phyloP scores from a whole-genome alignment of 2,113 vertebrate genomes.

The Nerophis lumbriciformis region DNA sequence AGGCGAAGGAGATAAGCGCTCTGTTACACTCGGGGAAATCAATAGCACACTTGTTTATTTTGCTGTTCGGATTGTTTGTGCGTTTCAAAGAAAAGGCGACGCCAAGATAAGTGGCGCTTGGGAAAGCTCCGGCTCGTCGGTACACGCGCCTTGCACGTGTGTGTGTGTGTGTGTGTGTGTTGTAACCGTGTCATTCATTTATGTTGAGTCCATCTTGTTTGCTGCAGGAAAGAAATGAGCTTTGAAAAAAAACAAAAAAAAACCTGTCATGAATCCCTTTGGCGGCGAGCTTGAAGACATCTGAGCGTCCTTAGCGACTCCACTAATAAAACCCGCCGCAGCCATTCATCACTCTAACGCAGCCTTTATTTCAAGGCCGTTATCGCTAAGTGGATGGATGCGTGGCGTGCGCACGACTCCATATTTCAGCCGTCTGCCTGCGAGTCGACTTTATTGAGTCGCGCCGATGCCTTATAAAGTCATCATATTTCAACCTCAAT shows the following conservation, averaged over 20 bases:
- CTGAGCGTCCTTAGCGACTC: conserved; percentile 26
- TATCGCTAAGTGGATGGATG: conserved; percentile 57
- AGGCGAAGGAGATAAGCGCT: conserved; percentile 75
- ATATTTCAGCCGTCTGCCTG: conserved; percentile 42
- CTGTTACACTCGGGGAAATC: conserved; percentile 81
- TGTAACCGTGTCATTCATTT: conserved; percentile 64
- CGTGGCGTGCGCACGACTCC: conserved; percentile 25
- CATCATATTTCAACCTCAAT: conserved; percentile 41
- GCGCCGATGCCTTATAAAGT: conserved; percentile 41
- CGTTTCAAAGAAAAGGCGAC: conserved; percentile 63
- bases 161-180: conserved; percentile 23
- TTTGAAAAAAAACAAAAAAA: not conserved
- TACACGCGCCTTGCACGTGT: conserved; percentile 27
- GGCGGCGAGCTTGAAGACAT: not conserved
- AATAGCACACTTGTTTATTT: conserved; percentile 82
- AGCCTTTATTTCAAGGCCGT: conserved; percentile 58
- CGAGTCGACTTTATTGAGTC: conserved; percentile 52
- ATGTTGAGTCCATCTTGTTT: conserved; percentile 5
- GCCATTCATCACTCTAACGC: conserved; percentile 48
- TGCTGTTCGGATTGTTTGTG: conserved; percentile 86
- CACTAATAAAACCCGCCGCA: conserved; percentile 39
- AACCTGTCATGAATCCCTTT: not conserved
- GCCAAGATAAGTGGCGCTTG: conserved; percentile 67
- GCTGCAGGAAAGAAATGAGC: not conserved
- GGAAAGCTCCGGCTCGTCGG: conserved; percentile 56